Percentiles rank a stretch among this genome's conserved stretches.
Evolutionary conservation across 1,140 invertebrate species (phyloP).

Genomic region (Druon quercuslanigerum): DNA sequence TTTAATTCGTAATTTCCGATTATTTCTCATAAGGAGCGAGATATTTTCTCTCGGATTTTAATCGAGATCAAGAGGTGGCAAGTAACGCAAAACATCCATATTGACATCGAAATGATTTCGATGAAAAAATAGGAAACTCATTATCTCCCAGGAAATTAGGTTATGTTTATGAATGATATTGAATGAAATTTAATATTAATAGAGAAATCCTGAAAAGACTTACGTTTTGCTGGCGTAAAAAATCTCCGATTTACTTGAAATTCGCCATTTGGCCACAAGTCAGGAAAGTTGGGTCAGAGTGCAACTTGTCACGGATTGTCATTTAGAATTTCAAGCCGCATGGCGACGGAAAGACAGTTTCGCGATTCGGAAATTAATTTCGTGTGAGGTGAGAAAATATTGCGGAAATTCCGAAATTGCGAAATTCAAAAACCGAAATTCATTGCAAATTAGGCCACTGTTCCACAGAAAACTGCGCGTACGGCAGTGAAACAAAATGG

Average conservation of each 20-base stretch:
- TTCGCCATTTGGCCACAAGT: constrained; percentile 69
- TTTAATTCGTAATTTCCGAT: too few relatives aligned
- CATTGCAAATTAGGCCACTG: constrained; percentile 60
- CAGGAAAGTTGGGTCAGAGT: constrained; percentile 66
- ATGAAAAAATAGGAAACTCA: not conserved
- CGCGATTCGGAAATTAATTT: not conserved
- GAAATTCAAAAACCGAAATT: constrained; percentile 46
- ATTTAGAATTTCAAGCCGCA: constrained; percentile 48
- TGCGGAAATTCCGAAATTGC: constrained; percentile 24
- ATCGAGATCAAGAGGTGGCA: not conserved
- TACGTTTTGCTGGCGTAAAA: constrained; percentile 51
- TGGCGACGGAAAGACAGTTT: constrained; percentile 36
- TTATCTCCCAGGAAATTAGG: not conserved
- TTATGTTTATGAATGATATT: not conserved
- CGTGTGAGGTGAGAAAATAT: constrained; percentile 23
- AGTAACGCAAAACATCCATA: constrained; percentile 15
- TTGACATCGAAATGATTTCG: constrained; percentile 1
- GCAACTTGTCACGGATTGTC: constrained; percentile 63
- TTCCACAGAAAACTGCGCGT: constrained; percentile 65
- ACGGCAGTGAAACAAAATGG: constrained; percentile 73
- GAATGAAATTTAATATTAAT: not conserved
- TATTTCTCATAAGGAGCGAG: too few relatives aligned
- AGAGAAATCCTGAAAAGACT: constrained; percentile 36
- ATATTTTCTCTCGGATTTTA: too few relatives aligned
- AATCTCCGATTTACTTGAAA: constrained; percentile 54